A percentile compares a stretch with the other conserved stretches of the same genome.
phyloP scores from a whole-genome alignment of 2,797 vertebrate genomes.

The Lophius americanus region DNA sequence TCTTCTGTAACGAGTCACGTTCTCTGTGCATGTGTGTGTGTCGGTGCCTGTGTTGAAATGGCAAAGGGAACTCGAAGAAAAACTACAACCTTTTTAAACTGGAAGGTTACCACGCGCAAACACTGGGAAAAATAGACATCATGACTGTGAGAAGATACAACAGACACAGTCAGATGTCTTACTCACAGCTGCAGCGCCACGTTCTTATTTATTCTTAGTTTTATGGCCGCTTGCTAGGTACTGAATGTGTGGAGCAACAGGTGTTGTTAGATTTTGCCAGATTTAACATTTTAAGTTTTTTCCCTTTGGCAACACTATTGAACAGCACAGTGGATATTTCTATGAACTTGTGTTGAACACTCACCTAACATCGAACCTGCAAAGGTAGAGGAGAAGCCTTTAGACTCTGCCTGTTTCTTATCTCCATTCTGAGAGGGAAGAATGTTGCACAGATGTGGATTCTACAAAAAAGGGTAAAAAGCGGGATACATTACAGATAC shows the following conservation, averaged over 20 bases:
- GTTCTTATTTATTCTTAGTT: not conserved
- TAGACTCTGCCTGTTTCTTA: not conserved
- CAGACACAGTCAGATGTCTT: not conserved
- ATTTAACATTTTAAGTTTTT: not conserved
- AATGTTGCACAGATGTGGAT: conserved; percentile 6
- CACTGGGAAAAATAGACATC: not conserved
- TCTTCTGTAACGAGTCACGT: too few species aligned
- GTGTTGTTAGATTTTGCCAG: not conserved
- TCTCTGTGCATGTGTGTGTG: too few species aligned
- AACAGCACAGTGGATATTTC: not conserved
- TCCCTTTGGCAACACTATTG: not conserved
- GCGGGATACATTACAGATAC: not conserved
- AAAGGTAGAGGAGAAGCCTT: not conserved
- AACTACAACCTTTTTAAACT: not conserved
- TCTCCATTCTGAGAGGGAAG: conserved; percentile 3
- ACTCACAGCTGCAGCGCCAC: not conserved
- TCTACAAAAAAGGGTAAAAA: conserved; percentile 33
- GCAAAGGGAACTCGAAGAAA: too few species aligned
- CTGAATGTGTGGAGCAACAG: not conserved
- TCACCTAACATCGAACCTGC: conserved; percentile 62
- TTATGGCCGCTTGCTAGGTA: not conserved
- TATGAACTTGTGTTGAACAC: not conserved
- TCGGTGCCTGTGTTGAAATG: too few species aligned
- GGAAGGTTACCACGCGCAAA: not conserved
- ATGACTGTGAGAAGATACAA: not conserved